Base-by-base conservation (phyloP, 2,888 invertebrate species). In the Heliothis peltigera region DNA sequence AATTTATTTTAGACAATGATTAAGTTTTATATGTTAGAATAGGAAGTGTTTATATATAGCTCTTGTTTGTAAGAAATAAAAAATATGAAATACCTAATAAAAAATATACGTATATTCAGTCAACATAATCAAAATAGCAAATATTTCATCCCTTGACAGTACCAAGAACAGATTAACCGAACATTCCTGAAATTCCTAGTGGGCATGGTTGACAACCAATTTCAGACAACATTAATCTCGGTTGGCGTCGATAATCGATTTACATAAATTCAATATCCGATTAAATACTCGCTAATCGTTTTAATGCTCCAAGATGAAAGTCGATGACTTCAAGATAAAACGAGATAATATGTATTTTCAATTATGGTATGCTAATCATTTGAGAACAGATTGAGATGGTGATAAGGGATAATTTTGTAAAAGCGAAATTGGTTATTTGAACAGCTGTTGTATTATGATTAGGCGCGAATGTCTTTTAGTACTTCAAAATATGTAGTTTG, bases 211-310 rank as follows among this genome's bases (percentile, higher is more conserved):
- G 70, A 63, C 68, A 66, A 57, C 15, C 51, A 66, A 70, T 70
- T 61, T 70, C 51, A 69, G 54, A 61, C 58, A 58, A 55, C 58
- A 65, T 78, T 75, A 73, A 72, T 67, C 57, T 60, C 62, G 52
- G 46, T 57, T 61, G 65, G 58, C 55, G 68, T 69, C 64, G 63
- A 78, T 76, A 78, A 74, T 70, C 47, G 71, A 87, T 89, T 87
- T 84, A 80, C 87, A 88, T 88, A 89, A 89, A 86, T 81, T 81
- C 82, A 86, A 87, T 89, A 86, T 80, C 76, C 73, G 71, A 73
- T 77, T 82, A 81, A 83, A 81, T 75, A 76, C 79, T 64, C 58
- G 80, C 68, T 88, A 86, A 89, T 85, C 75, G 78, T 61, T 77
- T 80, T 84, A 86, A 81, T 79, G 52, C 64, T 64, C 63, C 54